Base-by-base conservation (phyloP, 2,113 vertebrate species). In the Ammodytes dubius region DNA sequence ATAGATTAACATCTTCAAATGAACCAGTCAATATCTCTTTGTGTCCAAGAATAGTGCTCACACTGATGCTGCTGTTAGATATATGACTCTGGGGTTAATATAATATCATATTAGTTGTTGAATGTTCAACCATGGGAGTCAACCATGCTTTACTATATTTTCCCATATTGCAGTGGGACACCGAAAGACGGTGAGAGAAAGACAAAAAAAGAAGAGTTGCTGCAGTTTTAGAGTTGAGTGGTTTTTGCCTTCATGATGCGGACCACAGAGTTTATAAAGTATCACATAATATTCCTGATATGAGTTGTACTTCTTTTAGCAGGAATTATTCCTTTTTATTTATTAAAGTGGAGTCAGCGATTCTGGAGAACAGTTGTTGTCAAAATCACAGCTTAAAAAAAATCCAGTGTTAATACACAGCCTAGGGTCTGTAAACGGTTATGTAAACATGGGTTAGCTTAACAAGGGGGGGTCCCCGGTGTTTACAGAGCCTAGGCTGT, bases 131-230 rank as follows among this genome's bases (percentile, higher is more conserved):
- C 27, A 27, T 27, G 27, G 27, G 27, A 27, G 27, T 27, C 27
- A 27, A 27, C 27, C 27, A 27, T 27, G 27, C 27, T 27, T 27
- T 27, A 27, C 27, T 27, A 27, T 27, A 27, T 27, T 27, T 27
- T 27, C 27, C 27, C 27, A 81, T 82, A 90, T 85, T 63, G 73
- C 7, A 2, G 50, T 15, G 72, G 67, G 68, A 60, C 58, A 80
- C 17, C 66, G 53, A 85, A 52, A 66, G 15, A 83, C n/a, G 72
- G 27, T 27, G 59, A 39, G 12, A 74, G n/a, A 66, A 46, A n/a
- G 70, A 60, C 57, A 54, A 17, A 83, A n/a, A 75, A 37, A 79
- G 13, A 50, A 27, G 35, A 70, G 46, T 56, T 47, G 35, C 42
- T 57, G 47, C 57, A 47, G 46, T 72, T 77, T 53, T 45, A 43